Conservation (phyloP, 2,888 invertebrate genomes). For the Nymphalis urticae region DNA sequence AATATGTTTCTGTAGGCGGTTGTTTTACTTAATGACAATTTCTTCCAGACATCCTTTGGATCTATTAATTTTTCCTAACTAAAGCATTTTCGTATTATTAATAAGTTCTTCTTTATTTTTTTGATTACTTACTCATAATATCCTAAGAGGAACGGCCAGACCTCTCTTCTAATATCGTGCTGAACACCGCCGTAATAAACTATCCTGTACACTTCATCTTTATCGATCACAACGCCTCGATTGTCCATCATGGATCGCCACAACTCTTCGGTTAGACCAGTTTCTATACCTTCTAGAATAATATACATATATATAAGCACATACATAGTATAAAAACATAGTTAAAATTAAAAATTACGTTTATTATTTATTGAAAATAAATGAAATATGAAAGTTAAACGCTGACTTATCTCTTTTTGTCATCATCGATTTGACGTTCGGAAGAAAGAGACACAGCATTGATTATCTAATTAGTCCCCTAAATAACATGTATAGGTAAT, state of each 20-base stretch:
- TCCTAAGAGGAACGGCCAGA: constrained; percentile 94
- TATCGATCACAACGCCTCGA: constrained; percentile 82
- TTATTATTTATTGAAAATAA: background rate
- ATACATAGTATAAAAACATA: background rate
- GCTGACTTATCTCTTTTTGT: background rate
- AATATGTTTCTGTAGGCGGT: too few species aligned
- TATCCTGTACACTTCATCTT: constrained; percentile 89
- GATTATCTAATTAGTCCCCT: too few species aligned
- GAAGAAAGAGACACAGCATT: too few species aligned
- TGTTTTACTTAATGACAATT: background rate
- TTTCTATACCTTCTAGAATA: constrained; percentile 79
- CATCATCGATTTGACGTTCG: too few species aligned
- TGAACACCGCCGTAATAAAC: constrained; percentile 94
- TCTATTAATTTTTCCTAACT: too few species aligned
- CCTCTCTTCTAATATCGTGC: constrained; percentile 87
- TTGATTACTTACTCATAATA: constrained; percentile 84
- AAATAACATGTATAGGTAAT: too few species aligned
- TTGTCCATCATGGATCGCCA: constrained; percentile 86
- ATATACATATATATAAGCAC: background rate
- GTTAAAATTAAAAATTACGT: too few species aligned
- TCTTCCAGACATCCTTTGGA: too few species aligned
- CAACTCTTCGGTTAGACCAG: constrained; percentile 87
- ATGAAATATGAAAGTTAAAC: background rate
- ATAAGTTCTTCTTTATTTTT: background rate
- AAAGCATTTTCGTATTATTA: too few species aligned